Percentiles rank a stretch among this genome's conserved stretches.
These are phyloP conservation scores for Dusona sp. DNA, from an alignment of 2,888 invertebrate species.

Conservation along the genomic window DNA sequence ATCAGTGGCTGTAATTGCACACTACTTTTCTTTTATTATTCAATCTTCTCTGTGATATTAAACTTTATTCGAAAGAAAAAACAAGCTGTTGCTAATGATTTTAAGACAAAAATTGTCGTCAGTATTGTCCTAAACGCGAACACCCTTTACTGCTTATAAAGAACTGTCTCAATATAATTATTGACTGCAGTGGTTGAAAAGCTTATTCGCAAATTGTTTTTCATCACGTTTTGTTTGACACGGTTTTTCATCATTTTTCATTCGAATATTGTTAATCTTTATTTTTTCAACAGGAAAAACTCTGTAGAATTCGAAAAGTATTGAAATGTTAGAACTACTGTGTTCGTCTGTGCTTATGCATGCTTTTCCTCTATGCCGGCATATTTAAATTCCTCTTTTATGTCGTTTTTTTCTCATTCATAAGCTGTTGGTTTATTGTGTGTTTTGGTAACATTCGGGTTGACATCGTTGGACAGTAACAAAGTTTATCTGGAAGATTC, in stretches of 20 bases:
- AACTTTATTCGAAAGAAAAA: neutral
- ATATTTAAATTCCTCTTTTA: constrained; percentile 78
- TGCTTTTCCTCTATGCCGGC: constrained; percentile 83
- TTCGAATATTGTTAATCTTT: neutral
- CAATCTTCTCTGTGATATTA: neutral
- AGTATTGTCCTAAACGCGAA: neutral
- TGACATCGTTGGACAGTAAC: neutral
- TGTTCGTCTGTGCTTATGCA: constrained; percentile 80
- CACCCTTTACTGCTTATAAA: neutral
- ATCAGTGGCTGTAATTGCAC: neutral
- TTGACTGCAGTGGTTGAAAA: constrained; percentile 31
- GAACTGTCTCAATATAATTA: neutral
- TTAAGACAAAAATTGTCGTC: neutral
- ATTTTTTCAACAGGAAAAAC: neutral
- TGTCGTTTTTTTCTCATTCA: constrained; percentile 66
- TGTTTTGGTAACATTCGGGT: neutral
- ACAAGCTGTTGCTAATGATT: neutral
- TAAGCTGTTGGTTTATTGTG: constrained; percentile 24
- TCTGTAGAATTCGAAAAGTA: neutral
- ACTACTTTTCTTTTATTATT: neutral
- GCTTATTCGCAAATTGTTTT: constrained; percentile 1
- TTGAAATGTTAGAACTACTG: neutral
- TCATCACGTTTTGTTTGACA: neutral
- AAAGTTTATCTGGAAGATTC: neutral
- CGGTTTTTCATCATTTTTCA: neutral